Evolutionary conservation across 2,888 invertebrate genomes (phyloP).

Genomic region (Drosophila maculinotata): DNA sequence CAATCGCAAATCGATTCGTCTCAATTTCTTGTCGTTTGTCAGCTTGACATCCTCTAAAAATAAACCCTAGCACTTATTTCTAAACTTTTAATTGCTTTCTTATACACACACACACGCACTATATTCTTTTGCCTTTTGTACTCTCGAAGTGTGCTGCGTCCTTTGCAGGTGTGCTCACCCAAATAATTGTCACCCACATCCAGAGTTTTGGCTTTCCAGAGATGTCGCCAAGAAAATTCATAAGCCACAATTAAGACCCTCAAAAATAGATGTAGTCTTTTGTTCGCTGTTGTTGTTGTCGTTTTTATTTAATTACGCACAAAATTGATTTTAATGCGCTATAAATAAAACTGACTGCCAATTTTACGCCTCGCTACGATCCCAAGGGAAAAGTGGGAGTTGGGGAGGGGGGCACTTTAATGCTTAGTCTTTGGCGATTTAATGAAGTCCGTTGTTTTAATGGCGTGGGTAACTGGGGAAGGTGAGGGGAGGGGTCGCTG

Average conservation of each 20-base stretch:
- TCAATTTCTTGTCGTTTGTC: slow-evolving; percentile 13
- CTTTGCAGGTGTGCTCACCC: slow-evolving; percentile 9
- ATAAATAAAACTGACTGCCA: slow-evolving; percentile 70
- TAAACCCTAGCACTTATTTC: slow-evolving; percentile 32
- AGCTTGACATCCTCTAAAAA: slow-evolving; percentile 11
- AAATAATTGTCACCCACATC: not conserved
- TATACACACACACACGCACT: not conserved
- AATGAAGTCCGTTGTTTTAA: slow-evolving; percentile 67
- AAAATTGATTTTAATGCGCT: slow-evolving; percentile 78
- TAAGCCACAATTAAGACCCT: slow-evolving; percentile 50
- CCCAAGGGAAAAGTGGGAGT: not conserved
- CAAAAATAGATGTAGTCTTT: slow-evolving; percentile 54
- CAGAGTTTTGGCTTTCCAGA: not conserved
- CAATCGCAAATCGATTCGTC: slow-evolving; percentile 31
- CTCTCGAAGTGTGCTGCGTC: no score
- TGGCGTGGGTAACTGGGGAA: slow-evolving; percentile 1
- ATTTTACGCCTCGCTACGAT: slow-evolving; percentile 57
- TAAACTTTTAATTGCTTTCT: slow-evolving; percentile 13
- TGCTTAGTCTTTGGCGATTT: slow-evolving; percentile 50
- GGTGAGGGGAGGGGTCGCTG: not conserved
- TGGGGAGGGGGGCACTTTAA: slow-evolving; percentile 22
- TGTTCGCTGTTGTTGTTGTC: slow-evolving; percentile 24
- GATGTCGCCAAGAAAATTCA: slow-evolving; percentile 32
- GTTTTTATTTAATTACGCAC: slow-evolving; percentile 66
- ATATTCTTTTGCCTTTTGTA: not conserved